Conservation (phyloP, 2,888 invertebrate genomes). For the Gerris lacustris region DNA sequence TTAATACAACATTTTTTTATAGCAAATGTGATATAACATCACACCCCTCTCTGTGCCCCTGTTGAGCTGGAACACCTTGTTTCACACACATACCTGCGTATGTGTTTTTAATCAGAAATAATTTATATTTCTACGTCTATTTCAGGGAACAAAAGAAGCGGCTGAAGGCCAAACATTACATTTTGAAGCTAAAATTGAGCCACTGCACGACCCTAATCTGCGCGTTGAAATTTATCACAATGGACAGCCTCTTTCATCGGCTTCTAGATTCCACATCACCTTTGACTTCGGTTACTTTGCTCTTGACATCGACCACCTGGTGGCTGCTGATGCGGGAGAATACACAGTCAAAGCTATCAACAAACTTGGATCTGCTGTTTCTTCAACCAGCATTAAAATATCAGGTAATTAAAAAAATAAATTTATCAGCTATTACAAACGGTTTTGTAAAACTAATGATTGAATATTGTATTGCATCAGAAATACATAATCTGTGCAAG, state of each 20-base stretch:
- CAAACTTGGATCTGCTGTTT: constrained; percentile 76
- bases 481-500: no score
- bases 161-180: constrained; percentile 88
- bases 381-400: constrained; percentile 68
- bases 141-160: constrained; percentile 69
- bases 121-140: not conserved
- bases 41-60: no score
- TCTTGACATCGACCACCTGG: constrained; percentile 84
- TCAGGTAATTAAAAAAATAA: constrained; percentile 35
- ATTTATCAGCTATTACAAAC: not conserved
- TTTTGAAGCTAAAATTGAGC: constrained; percentile 88
- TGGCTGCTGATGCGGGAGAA: constrained; percentile 90
- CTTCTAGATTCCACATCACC: constrained; percentile 82
- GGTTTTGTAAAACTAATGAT: not conserved
- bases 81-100: no score
- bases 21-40: no score
- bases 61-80: no score
- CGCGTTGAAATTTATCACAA: constrained; percentile 86
- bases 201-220: constrained; percentile 77
- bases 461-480: no score
- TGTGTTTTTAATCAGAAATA: no score
- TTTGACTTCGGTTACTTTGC: constrained; percentile 97
- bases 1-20: no score
- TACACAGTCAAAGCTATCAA: constrained; percentile 89
- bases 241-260: constrained; percentile 80